These are phyloP conservation scores for Lophotis ruficrista DNA, from an alignment of 2,113 vertebrate genomes.

Conservation along the genomic window DNA sequence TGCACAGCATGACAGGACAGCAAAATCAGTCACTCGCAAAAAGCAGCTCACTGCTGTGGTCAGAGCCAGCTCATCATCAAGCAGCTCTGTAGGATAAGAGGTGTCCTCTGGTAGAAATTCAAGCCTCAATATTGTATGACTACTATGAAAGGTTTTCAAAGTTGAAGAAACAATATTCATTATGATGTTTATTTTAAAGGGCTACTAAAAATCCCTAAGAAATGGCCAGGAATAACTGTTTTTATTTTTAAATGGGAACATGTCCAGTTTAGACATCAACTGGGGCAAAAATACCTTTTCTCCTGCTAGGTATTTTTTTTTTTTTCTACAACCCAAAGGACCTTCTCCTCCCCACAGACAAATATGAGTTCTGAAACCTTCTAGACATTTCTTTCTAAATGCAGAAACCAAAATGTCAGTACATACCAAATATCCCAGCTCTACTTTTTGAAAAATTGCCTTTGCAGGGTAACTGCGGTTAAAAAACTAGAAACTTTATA, in stretches of 20 bases:
- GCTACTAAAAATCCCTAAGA: neutral
- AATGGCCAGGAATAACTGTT: neutral
- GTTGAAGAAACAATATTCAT: neutral
- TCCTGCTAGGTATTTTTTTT: neutral
- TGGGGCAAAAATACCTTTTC: neutral
- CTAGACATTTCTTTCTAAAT: neutral
- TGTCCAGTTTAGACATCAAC: neutral
- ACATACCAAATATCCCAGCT: neutral
- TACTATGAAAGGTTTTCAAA: neutral
- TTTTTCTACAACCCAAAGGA: neutral
- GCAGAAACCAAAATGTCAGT: neutral
- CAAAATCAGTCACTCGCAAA: neutral
- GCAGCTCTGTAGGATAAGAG: neutral
- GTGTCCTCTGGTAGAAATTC: neutral
- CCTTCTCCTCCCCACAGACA: fast-evolving
- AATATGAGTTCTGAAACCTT: neutral
- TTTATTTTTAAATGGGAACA: neutral
- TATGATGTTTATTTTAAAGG: neutral
- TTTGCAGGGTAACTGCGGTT: neutral
- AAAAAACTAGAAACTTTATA: slow-evolving; percentile 32
- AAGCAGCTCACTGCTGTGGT: neutral
- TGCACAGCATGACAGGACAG: neutral
- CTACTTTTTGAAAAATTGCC: neutral
- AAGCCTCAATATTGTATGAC: neutral
- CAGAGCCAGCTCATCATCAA: neutral